Percentiles rank a stretch among this genome's conserved stretches.
Evolutionary conservation across 2,113 vertebrate genomes (phyloP).

Genomic region (Leucosticte australis): DNA sequence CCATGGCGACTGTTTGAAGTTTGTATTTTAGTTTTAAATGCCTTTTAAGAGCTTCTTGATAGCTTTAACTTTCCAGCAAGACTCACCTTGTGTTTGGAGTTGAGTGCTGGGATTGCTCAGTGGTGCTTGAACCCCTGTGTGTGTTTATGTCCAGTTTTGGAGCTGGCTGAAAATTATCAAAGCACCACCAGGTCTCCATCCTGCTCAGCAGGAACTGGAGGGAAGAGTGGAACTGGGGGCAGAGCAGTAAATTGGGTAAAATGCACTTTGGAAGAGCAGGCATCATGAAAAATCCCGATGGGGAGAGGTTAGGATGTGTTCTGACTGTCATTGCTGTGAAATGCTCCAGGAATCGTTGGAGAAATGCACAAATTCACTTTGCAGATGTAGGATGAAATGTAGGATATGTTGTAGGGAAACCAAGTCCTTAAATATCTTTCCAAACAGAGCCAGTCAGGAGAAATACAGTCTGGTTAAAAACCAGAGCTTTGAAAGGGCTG

Average conservation of each 20-base stretch:
- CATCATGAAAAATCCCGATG: fast-evolving
- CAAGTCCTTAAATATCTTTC: not conserved
- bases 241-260: not conserved
- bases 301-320: not conserved
- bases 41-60: not conserved
- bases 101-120: not conserved
- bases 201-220: not conserved
- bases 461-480: not conserved
- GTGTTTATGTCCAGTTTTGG: not conserved
- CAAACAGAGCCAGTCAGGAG: not conserved
- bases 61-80: not conserved
- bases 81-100: not conserved
- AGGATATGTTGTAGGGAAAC: not conserved
- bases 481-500: not conserved
- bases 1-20: not conserved
- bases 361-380: not conserved
- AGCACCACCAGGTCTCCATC: not conserved
- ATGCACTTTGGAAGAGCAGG: not conserved
- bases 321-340: not conserved
- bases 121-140: fast-evolving
- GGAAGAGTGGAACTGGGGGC: not conserved
- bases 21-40: not conserved
- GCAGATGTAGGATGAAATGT: not conserved
- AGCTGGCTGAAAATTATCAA: not conserved
- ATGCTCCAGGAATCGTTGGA: not conserved